These are phyloP conservation scores for Aplysia californica DNA, from an alignment of 1,140 invertebrate genomes.

Conservation along the genomic window DNA sequence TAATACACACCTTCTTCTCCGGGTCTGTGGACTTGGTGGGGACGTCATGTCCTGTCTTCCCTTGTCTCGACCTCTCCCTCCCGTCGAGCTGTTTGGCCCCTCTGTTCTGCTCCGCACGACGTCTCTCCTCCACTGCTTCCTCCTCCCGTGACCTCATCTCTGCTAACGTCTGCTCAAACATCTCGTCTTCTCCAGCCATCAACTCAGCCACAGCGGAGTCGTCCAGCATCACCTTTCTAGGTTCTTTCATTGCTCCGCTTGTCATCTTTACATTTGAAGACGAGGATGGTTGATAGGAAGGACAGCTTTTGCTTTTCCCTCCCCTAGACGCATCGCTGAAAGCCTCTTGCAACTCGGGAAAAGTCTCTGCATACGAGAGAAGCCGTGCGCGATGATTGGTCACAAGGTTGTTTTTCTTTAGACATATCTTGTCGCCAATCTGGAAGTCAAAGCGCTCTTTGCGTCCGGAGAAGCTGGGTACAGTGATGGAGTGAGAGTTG, in stretches of 20 bases:
- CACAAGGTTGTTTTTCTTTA: constrained; percentile 54
- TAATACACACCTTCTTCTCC: too few species aligned
- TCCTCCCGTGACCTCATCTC: constrained; percentile 3
- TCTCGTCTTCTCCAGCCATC: background rate
- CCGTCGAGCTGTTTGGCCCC: too few species aligned
- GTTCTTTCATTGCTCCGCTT: too few species aligned
- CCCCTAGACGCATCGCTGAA: too few species aligned
- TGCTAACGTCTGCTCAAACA: background rate
- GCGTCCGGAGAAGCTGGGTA: background rate
- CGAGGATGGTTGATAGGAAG: too few species aligned
- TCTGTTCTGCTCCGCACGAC: background rate
- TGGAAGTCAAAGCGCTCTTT: constrained; percentile 37
- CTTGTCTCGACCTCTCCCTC: too few species aligned
- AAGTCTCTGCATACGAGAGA: background rate
- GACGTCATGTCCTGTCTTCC: too few species aligned
- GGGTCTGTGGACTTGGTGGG: too few species aligned
- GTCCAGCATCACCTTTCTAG: too few species aligned
- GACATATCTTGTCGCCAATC: constrained; percentile 57
- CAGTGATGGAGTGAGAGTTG: constrained; percentile 42
- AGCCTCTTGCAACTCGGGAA: constrained; percentile 1
- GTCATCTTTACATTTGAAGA: too few species aligned
- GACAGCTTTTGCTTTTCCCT: too few species aligned
- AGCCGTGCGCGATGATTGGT: constrained; percentile 16
- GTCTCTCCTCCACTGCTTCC: background rate
- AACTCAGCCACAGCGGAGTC: too few species aligned